phyloP scores from a whole-genome alignment of 2,797 vertebrate species.

The Eospalax fontanierii region DNA sequence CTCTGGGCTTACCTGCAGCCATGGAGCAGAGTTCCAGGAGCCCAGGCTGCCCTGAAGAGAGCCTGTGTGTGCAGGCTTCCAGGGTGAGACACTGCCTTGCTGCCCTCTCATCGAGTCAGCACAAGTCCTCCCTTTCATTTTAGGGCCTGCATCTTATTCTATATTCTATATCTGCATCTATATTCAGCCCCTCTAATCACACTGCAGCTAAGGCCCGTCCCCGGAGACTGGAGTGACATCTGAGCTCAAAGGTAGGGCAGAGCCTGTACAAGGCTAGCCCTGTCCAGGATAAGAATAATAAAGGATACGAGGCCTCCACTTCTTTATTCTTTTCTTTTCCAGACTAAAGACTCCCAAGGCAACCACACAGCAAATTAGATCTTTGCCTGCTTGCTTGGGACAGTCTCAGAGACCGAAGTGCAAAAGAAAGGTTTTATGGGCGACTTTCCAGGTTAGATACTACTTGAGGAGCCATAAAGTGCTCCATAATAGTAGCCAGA shows the following conservation, averaged over 20 bases:
- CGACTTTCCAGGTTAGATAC: neutral
- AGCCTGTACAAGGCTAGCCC: accelerated
- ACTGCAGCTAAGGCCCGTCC: neutral
- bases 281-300: too few relatives aligned
- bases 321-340: neutral
- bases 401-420: neutral
- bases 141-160: too few relatives aligned
- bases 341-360: neutral
- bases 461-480: neutral
- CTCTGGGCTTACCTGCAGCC: neutral
- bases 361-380: neutral
- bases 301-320: accelerated
- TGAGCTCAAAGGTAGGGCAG: accelerated
- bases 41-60: accelerated
- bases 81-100: neutral
- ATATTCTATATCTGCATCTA: too few relatives aligned
- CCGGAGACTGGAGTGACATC: neutral
- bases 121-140: neutral
- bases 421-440: neutral
- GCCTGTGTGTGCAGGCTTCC: neutral
- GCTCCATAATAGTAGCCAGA: neutral
- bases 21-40: neutral
- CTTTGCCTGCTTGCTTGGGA: neutral
- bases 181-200: neutral
- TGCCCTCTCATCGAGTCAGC: neutral